These are phyloP conservation scores for Chelonus insularis DNA, from an alignment of 1,140 invertebrate species.

Conservation along the genomic window DNA sequence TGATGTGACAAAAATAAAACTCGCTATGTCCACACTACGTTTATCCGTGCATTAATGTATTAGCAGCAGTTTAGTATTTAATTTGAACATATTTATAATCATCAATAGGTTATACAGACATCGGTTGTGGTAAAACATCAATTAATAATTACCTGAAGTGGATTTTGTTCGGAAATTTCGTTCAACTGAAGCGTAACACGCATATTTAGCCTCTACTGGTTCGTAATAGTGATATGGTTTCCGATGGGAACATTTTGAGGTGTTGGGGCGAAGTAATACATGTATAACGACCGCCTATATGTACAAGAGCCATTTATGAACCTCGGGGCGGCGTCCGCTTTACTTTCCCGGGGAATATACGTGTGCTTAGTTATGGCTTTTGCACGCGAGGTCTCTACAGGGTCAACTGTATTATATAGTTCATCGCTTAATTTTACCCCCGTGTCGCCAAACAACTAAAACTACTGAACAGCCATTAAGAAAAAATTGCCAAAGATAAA, in stretches of 20 bases:
- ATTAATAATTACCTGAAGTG: slow-evolving; percentile 34
- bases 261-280: background rate
- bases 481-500: background rate
- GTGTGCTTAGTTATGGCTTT: slow-evolving; percentile 26
- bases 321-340: background rate
- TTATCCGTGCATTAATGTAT: no score
- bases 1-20: no score
- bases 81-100: no score
- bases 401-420: slow-evolving; percentile 28
- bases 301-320: background rate
- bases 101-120: slow-evolving; percentile 30
- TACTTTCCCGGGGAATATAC: slow-evolving; percentile 11
- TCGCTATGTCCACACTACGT: no score
- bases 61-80: no score
- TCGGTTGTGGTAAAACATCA: slow-evolving; percentile 37
- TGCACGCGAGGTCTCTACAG: slow-evolving; percentile 30
- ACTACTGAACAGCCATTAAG: background rate
- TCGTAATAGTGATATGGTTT: slow-evolving; percentile 13
- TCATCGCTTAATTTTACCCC: slow-evolving; percentile 30
- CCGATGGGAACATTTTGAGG: slow-evolving; percentile 1
- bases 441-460: slow-evolving; percentile 12
- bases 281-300: background rate
- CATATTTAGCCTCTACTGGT: background rate
- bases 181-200: background rate
- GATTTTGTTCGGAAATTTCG: slow-evolving; percentile 15